Conservation (phyloP, 2,888 invertebrate species). For the Noctua janthe region DNA sequence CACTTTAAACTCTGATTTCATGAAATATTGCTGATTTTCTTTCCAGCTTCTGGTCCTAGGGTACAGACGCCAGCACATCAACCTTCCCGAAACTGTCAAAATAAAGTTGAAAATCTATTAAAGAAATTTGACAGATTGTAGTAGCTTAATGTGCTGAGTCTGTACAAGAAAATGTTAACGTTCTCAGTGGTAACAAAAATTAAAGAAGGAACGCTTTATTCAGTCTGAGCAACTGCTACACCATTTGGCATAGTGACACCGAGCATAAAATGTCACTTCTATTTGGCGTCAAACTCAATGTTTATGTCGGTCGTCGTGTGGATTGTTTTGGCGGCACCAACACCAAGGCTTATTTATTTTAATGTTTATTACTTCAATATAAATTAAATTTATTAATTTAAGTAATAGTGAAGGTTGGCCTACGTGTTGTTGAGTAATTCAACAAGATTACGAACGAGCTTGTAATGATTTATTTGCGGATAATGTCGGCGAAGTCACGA, state of each 20-base stretch:
- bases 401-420: conserved; percentile 58
- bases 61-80: neutral
- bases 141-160: too few species aligned
- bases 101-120: too few species aligned
- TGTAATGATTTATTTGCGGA: conserved; percentile 35
- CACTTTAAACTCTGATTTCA: neutral
- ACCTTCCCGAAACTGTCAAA: too few species aligned
- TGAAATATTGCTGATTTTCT: neutral
- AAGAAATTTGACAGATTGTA: too few species aligned
- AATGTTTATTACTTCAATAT: conserved; percentile 50
- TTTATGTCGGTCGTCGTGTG: conserved; percentile 3
- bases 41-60: neutral
- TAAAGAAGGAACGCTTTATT: neutral
- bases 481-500: conserved; percentile 50
- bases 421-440: conserved; percentile 53
- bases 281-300: conserved; percentile 14
- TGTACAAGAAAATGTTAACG: neutral
- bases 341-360: conserved; percentile 42
- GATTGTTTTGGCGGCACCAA: conserved; percentile 41
- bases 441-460: conserved; percentile 53
- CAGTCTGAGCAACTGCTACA: too few species aligned
- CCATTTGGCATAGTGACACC: neutral
- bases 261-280: conserved; percentile 36
- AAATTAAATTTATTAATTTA: conserved; percentile 62
- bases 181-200: neutral